Base-by-base conservation (phyloP, 1,140 invertebrate species). In the Sitophilus oryzae region DNA sequence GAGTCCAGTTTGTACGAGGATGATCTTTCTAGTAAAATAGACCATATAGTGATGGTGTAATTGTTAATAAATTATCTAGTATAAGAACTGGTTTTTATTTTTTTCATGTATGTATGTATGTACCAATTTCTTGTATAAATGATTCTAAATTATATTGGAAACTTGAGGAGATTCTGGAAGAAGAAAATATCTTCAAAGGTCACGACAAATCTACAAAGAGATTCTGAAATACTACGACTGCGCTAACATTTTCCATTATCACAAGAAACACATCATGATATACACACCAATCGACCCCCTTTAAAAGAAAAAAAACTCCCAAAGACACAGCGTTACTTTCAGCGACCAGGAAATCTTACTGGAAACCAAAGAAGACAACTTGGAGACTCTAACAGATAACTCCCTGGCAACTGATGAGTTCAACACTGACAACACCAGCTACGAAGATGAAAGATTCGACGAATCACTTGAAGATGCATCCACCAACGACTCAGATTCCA, bases 91-190 rank as follows among this genome's bases (percentile, higher is more conserved):
- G n/a, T n/a, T n/a, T n/a, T n/a, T n/a, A n/a, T n/a, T n/a, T n/a
- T n/a, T n/a, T n/a, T n/a, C n/a, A n/a, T n/a, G n/a, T n/a, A n/a
- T n/a, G n/a, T n/a, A n/a, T n/a, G n/a, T n/a, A n/a, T n/a, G n/a
- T n/a, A n/a, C n/a, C n/a, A n/a, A n/a, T n/a, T n/a, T n/a, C n/a
- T n/a, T n/a, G n/a, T n/a, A n/a, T n/a, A n/a, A n/a, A n/a, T n/a
- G n/a, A n/a, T n/a, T n/a, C n/a, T n/a, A n/a, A n/a, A n/a, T n/a
- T n/a, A n/a, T n/a, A n/a, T n/a, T n/a, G n/a, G n/a, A n/a, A n/a
- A n/a, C n/a, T 98, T 57, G 91, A 95, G 67, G 96, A 99, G 73
- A 86, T 88, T 52, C 80, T 85, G 11, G 91, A 89, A 47, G 88
- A 89, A 66, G 86, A 89, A 64, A 84, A 87, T 50, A 81, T 85